Conservation (phyloP, 2,888 invertebrate genomes). For the Drosophila parthenogenetica region DNA sequence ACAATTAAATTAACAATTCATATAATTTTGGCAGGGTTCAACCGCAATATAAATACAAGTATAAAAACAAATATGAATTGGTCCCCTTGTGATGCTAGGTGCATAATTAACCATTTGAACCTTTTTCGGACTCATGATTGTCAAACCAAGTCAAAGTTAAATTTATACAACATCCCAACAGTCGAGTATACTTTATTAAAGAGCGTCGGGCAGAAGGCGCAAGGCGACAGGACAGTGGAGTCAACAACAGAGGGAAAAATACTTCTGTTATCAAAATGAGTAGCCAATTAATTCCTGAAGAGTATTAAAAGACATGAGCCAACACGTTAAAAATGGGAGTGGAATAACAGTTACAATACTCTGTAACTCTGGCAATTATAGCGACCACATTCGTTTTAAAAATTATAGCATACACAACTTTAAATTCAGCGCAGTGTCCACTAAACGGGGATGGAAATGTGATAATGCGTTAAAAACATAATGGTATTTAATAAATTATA, state of each 20-base stretch:
- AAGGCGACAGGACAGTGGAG: slow-evolving; percentile 26
- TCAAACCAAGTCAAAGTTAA: slow-evolving; percentile 51
- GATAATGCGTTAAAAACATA: slow-evolving; percentile 14
- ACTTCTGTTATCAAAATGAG: slow-evolving; percentile 53
- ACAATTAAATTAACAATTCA: slow-evolving; percentile 4
- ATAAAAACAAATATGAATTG: slow-evolving; percentile 19
- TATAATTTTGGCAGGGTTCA: slow-evolving; percentile 11
- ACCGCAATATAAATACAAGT: slow-evolving; percentile 18
- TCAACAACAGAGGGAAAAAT: slow-evolving; percentile 26
- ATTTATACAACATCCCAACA: slow-evolving; percentile 13
- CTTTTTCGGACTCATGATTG: slow-evolving; percentile 29
- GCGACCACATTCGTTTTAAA: slow-evolving; percentile 16
- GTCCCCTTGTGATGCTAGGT: slow-evolving; percentile 27
- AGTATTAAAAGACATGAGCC: slow-evolving; percentile 21
- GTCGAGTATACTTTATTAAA: slow-evolving; percentile 28
- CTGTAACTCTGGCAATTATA: not conserved
- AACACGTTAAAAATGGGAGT: not conserved
- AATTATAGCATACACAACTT: slow-evolving; percentile 11
- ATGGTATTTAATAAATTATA: slow-evolving; percentile 53
- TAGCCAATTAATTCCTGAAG: slow-evolving; percentile 70
- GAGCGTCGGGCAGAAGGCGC: not conserved
- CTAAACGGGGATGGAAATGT: not conserved
- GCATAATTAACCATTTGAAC: slow-evolving; percentile 32
- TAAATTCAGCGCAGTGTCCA: not conserved
- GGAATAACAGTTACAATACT: not conserved